Evolutionary conservation across 2,113 vertebrate genomes (phyloP).

Genomic region (Butorides virescens): DNA sequence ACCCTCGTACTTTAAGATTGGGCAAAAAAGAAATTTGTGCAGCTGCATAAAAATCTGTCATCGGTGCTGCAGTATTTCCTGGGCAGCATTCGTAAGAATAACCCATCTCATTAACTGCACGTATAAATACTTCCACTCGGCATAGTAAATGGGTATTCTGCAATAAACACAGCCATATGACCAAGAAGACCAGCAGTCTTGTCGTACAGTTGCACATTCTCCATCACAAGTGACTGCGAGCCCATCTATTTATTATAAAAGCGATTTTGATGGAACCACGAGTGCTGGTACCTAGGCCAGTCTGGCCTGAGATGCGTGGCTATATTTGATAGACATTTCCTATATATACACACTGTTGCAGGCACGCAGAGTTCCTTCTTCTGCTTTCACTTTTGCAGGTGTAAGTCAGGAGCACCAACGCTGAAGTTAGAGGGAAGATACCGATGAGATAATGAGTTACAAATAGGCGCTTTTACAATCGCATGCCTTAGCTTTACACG

Average conservation of each 20-base stretch:
- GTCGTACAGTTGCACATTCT: background rate
- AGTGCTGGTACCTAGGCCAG: background rate
- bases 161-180: background rate
- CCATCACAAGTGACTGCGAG: background rate
- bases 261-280: background rate
- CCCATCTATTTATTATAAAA: background rate
- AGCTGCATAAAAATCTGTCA: background rate
- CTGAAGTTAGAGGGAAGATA: background rate
- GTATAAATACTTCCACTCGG: background rate
- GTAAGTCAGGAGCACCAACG: conserved; percentile 7
- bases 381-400: conserved; percentile 62
- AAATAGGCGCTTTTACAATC: background rate
- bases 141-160: background rate
- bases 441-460: background rate
- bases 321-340: background rate
- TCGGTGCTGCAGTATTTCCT: background rate
- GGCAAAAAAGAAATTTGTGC: background rate
- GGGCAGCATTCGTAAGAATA: background rate
- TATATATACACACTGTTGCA: background rate
- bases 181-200: background rate
- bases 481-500: background rate
- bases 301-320: background rate
- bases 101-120: background rate
- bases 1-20: background rate
- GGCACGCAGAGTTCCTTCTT: background rate